Evolutionary conservation across 2,888 invertebrate species (phyloP), one percentile per base, ranked within the genome.

Genomic region (Agonopterix heracliana): DNA sequence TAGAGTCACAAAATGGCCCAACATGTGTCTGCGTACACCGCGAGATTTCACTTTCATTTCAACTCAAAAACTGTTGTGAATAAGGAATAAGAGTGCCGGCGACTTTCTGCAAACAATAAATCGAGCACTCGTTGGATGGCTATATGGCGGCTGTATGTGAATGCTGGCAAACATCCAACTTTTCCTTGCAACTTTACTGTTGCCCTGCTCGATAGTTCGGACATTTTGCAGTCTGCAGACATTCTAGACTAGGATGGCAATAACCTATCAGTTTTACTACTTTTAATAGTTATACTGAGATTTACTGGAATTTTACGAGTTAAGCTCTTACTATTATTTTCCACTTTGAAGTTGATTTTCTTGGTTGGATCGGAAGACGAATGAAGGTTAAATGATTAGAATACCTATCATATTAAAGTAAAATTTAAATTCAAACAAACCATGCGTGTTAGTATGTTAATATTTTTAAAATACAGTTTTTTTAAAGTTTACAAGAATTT

Each of bases 181-280:
- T 83, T 80, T 78, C 76, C 77, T 70, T 80, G 80, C 80, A 75
- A 71, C 78, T 78, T 80, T 75, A 78, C 76, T 68, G 72, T 63
- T 62, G 61, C 64, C 58, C 64, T 38, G 38, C n/a, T n/a, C 38
- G 26, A 5, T 26, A 26, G 26, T 26, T 38, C 38, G 38, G 38
- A 75, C 71, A 70, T 74, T 81, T 78, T 71, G 74, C 77, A 77
- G 77, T 67, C 69, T 65, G 26, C 26, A 26, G 26, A 64, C 64
- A 69, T 73, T 70, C 74, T 79, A 72, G 71, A 74, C 73, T 68
- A 68, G 66, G 66, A 79, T 71, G 76, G 81, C 75, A 81, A 81
- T 82, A 83, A 82, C 76, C 78, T 82, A 78, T 74, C 71, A 68
- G 67, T 61, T 75, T 78, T 73, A 74, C 68, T 68, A 61, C 68